A percentile compares a stretch with the other conserved stretches of the same genome.
Evolutionary conservation across 2,113 vertebrate genomes (phyloP).

Genomic region (Neolamprologus hecqui): DNA sequence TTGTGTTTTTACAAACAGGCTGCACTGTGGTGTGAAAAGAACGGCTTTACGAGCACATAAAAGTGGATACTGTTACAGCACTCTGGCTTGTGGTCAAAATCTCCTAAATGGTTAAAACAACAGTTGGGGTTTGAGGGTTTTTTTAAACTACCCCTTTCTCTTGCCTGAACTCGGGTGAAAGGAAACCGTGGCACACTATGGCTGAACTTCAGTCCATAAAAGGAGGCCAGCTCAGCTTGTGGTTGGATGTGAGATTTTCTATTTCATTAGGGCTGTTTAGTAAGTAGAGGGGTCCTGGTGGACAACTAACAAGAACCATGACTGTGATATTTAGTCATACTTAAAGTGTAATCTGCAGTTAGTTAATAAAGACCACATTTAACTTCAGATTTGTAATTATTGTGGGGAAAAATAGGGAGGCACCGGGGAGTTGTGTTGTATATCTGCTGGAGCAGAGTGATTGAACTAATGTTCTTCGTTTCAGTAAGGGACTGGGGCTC

Average conservation of each 20-base stretch:
- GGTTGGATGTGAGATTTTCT: constrained; percentile 26
- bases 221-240: background rate
- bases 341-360: background rate
- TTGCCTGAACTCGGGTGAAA: constrained; percentile 24
- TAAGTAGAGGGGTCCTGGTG: background rate
- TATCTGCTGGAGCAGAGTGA: constrained; percentile 7
- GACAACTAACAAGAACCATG: constrained; percentile 1
- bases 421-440: background rate
- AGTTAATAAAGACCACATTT: constrained; percentile 28
- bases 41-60: constrained; percentile 57
- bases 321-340: constrained; percentile 12
- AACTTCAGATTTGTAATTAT: constrained; percentile 18
- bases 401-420: background rate
- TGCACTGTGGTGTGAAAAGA: constrained; percentile 40
- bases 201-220: background rate
- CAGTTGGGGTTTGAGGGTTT: constrained; percentile 42
- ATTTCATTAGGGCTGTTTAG: constrained; percentile 22
- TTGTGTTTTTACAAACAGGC: constrained; percentile 21
- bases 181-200: constrained; percentile 14
- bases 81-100: constrained; percentile 39
- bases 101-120: constrained; percentile 48
- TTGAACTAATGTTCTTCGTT: constrained; percentile 32
- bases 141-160: constrained; percentile 32
- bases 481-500: background rate
- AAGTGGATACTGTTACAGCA: constrained; percentile 38